Conservation (phyloP, 2,113 vertebrate species). For the Percina caprodes region DNA sequence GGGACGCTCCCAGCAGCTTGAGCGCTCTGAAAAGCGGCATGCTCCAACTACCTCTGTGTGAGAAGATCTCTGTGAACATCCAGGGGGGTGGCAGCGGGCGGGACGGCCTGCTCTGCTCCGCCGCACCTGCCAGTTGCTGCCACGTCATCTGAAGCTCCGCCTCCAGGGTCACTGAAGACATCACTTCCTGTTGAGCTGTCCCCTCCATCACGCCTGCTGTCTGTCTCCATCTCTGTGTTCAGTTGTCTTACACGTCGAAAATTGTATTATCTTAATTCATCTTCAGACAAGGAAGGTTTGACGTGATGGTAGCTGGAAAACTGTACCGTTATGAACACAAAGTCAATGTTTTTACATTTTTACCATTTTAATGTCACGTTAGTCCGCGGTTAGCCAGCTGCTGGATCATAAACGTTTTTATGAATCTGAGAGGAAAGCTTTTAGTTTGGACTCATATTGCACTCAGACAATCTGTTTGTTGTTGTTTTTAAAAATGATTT, state of each 20-base stretch:
- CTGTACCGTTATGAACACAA: too few species aligned
- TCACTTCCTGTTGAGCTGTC: too few species aligned
- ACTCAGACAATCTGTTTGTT: slow-evolving; percentile 75
- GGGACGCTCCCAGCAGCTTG: slow-evolving; percentile 79
- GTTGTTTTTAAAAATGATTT: slow-evolving; percentile 30
- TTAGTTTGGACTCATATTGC: slow-evolving; percentile 50
- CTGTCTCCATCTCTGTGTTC: neutral
- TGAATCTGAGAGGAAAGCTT: neutral
- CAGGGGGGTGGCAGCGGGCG: slow-evolving; percentile 80
- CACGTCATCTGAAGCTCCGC: slow-evolving; percentile 3
- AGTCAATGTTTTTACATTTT: neutral
- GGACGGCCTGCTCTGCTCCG: slow-evolving; percentile 79
- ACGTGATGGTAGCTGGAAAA: too few species aligned
- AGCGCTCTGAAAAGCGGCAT: slow-evolving; percentile 90
- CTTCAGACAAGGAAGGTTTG: too few species aligned
- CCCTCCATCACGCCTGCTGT: neutral
- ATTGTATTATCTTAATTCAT: too few species aligned
- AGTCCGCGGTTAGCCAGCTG: neutral
- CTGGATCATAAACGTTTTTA: neutral
- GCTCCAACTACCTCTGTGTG: slow-evolving; percentile 99
- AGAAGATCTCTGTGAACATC: slow-evolving; percentile 99
- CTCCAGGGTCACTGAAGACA: too few species aligned
- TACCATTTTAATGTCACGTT: neutral
- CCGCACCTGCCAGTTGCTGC: neutral
- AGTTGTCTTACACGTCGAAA: too few species aligned